These are phyloP conservation scores for Dascillus cervinus DNA, from an alignment of 2,888 invertebrate species.

Conservation along the genomic window DNA sequence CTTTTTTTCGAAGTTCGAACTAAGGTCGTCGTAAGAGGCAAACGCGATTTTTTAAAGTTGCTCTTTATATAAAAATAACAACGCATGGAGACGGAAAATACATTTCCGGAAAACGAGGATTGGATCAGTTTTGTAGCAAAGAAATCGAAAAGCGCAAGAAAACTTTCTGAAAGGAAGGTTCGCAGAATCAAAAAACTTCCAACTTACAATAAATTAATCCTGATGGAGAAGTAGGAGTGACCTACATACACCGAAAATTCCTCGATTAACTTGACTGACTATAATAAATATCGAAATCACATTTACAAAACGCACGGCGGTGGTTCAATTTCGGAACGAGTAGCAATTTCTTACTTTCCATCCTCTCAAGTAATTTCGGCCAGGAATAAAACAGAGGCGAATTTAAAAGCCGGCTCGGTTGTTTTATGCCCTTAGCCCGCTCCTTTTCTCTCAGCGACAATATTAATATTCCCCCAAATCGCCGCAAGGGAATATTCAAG, in stretches of 20 bases:
- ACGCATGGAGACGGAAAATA: too few species aligned
- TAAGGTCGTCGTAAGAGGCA: conserved; percentile 6
- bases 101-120: conserved; percentile 8
- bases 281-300: conserved; percentile 16
- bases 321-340: conserved; percentile 13
- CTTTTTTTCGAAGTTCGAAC: conserved; percentile 5
- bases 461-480: too few species aligned
- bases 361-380: conserved; percentile 11
- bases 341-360: conserved; percentile 13
- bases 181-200: conserved; percentile 5
- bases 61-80: conserved; percentile 11
- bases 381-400: conserved; percentile 7
- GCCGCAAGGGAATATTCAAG: too few species aligned
- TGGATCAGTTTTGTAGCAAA: conserved; percentile 7
- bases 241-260: conserved; percentile 15
- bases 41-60: conserved; percentile 5
- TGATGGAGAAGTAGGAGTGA: conserved; percentile 11
- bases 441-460: too few species aligned
- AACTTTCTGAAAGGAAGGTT: conserved; percentile 8
- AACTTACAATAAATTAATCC: conserved; percentile 14
- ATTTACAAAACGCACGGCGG: conserved; percentile 16
- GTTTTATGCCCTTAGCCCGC: too few species aligned
- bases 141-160: conserved; percentile 4
- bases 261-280: conserved; percentile 14
- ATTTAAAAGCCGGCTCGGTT: conserved; percentile 6